Conservation (phyloP, 2,113 vertebrate genomes). For the Dicentrarchus labrax region DNA sequence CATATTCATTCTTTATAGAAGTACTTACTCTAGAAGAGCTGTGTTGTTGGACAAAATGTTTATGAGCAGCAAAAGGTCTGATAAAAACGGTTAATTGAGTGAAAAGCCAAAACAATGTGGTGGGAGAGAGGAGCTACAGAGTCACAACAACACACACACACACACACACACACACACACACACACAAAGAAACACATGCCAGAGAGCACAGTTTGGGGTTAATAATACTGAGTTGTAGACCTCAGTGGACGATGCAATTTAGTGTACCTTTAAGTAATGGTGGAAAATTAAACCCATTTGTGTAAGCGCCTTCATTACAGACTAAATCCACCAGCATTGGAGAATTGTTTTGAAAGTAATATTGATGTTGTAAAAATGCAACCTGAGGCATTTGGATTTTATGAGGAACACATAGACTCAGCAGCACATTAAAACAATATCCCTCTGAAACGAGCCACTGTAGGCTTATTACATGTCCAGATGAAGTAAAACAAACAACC, state of each 20-base stretch:
- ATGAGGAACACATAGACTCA: slow-evolving; percentile 47
- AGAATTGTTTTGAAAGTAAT: slow-evolving; percentile 25
- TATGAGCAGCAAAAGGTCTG: slow-evolving; percentile 34
- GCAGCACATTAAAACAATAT: slow-evolving; percentile 49
- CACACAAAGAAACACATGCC: not conserved
- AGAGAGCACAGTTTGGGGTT: not conserved
- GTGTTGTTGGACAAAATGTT: slow-evolving; percentile 23
- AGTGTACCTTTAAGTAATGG: slow-evolving; percentile 43
- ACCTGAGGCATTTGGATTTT: slow-evolving; percentile 40
- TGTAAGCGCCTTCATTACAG: slow-evolving; percentile 29
- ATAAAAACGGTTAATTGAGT: slow-evolving; percentile 32
- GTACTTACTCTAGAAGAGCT: not conserved
- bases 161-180: not conserved
- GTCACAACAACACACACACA: too few relatives aligned
- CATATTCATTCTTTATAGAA: not conserved
- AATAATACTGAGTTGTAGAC: slow-evolving; percentile 3
- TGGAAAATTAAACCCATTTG: slow-evolving; percentile 56
- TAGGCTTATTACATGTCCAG: slow-evolving; percentile 20
- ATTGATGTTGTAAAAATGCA: slow-evolving; percentile 36
- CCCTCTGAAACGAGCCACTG: slow-evolving; percentile 14
- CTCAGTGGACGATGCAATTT: slow-evolving; percentile 13
- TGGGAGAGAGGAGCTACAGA: not conserved
- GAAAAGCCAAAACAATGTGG: slow-evolving; percentile 11
- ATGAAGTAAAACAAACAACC: slow-evolving; percentile 19
- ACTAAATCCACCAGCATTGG: slow-evolving; percentile 12